These are phyloP conservation scores for Paragorgia papillata DNA, from an alignment of 92 coral and sea anemone genomes.

Conservation along the genomic window DNA sequence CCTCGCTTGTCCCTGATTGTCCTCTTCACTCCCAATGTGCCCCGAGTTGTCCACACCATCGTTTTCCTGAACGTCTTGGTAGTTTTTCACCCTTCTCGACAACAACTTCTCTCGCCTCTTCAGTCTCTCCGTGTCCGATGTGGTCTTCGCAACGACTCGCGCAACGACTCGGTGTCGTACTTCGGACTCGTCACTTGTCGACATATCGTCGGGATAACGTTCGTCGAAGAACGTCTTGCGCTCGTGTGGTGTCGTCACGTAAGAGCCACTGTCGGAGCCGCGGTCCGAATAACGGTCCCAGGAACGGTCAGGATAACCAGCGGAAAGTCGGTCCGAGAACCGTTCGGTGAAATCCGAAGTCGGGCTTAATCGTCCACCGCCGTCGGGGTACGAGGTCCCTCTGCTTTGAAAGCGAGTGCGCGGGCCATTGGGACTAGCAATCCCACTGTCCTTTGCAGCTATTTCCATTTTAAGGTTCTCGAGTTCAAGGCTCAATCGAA, in stretches of 20 bases:
- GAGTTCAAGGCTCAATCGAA: constrained; percentile 40
- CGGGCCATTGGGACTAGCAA: constrained; percentile 28
- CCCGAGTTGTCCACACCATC: background rate
- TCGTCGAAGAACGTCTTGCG: constrained; percentile 40
- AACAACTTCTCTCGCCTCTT: constrained; percentile 40
- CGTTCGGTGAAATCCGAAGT: constrained; percentile 36
- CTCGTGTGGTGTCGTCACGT: constrained; percentile 46
- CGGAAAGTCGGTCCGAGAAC: constrained; percentile 38
- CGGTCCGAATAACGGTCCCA: constrained; percentile 45
- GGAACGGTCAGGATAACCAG: constrained; percentile 34
- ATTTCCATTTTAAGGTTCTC: constrained; percentile 41
- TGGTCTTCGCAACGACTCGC: constrained; percentile 1
- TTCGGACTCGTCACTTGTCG: constrained; percentile 49
- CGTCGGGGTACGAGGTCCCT: background rate
- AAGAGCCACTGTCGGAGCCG: constrained; percentile 35
- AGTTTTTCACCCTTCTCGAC: constrained; percentile 31
- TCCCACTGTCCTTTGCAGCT: constrained; percentile 45
- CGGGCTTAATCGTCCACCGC: constrained; percentile 33
- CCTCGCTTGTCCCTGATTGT: constrained; percentile 1
- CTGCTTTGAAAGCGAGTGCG: constrained; percentile 17
- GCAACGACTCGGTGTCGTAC: constrained; percentile 1
- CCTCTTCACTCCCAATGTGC: background rate
- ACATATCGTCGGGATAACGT: constrained; percentile 41
- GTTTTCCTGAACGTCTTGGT: constrained; percentile 21
- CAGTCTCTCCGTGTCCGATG: constrained; percentile 18